Conservation (phyloP, 2,797 vertebrate genomes). For the Furcifer pardalis region DNA sequence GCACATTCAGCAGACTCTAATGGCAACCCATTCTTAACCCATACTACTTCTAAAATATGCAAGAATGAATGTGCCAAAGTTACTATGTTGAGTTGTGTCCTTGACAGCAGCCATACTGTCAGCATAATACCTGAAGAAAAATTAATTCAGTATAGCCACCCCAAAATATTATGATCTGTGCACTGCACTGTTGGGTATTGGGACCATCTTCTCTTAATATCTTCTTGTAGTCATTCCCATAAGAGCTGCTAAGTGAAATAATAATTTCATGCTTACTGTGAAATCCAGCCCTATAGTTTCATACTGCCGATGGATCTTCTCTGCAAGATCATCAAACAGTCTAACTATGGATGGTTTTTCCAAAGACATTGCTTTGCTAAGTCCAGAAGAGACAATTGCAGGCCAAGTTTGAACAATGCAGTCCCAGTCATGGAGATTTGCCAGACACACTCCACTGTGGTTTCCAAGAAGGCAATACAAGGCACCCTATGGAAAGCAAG, state of each 20-base stretch:
- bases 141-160: not conserved
- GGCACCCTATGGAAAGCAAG: constrained; percentile 82
- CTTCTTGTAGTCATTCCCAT: not conserved
- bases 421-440: constrained; percentile 96
- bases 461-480: constrained; percentile 97
- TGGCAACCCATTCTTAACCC: not conserved
- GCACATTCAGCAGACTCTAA: too few species aligned
- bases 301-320: constrained; percentile 96
- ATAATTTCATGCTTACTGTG: constrained; percentile 79
- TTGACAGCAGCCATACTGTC: not conserved
- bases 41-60: not conserved
- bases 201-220: not conserved
- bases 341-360: constrained; percentile 97
- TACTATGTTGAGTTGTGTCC: not conserved
- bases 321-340: constrained; percentile 96
- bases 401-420: constrained; percentile 95
- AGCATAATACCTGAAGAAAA: not conserved
- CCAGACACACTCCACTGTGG: constrained; percentile 90
- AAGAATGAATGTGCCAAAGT: not conserved
- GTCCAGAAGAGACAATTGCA: constrained; percentile 90
- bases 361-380: constrained; percentile 94
- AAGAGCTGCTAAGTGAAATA: not conserved
- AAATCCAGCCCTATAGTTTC: constrained; percentile 95
- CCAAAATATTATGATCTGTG: not conserved
- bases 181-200: not conserved